Evolutionary conservation across 2,113 vertebrate species (phyloP).

Genomic region (Syngnathus scovelli): DNA sequence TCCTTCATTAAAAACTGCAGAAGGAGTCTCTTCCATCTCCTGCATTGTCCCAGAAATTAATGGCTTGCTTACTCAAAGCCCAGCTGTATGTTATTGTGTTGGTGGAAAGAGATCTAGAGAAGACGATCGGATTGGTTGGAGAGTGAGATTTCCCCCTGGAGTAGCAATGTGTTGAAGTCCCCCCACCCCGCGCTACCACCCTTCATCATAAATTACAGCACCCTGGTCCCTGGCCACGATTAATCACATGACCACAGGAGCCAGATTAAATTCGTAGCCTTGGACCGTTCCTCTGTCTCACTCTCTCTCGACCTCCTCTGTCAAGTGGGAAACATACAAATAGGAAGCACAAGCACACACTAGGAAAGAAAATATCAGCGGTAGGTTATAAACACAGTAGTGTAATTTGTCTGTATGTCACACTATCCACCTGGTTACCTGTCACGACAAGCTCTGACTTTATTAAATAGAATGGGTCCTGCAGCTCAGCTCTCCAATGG

Average conservation of each 20-base stretch:
- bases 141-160: constrained; percentile 66
- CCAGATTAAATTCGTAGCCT: constrained; percentile 73
- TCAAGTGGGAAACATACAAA: constrained; percentile 31
- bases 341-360: constrained; percentile 17
- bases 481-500: neutral
- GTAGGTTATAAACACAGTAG: neutral
- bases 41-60: constrained; percentile 23
- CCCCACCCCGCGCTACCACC: constrained; percentile 39
- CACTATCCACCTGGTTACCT: constrained; percentile 32
- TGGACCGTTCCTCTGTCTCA: constrained; percentile 59
- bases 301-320: constrained; percentile 39
- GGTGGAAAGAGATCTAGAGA: constrained; percentile 27
- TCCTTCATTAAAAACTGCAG: constrained; percentile 2
- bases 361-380: neutral
- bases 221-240: constrained; percentile 59
- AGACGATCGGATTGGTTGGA: constrained; percentile 54
- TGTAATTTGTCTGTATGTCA: constrained; percentile 32
- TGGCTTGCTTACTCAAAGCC: constrained; percentile 16
- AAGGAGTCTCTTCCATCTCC: constrained; percentile 19
- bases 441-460: constrained; percentile 7
- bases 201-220: constrained; percentile 68
- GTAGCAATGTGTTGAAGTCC: constrained; percentile 36
- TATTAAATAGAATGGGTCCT: constrained; percentile 17
- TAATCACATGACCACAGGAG: constrained; percentile 71
- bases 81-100: constrained; percentile 21